These are phyloP conservation scores for Blera fallax DNA, from an alignment of 2,888 invertebrate genomes.

Conservation along the genomic window DNA sequence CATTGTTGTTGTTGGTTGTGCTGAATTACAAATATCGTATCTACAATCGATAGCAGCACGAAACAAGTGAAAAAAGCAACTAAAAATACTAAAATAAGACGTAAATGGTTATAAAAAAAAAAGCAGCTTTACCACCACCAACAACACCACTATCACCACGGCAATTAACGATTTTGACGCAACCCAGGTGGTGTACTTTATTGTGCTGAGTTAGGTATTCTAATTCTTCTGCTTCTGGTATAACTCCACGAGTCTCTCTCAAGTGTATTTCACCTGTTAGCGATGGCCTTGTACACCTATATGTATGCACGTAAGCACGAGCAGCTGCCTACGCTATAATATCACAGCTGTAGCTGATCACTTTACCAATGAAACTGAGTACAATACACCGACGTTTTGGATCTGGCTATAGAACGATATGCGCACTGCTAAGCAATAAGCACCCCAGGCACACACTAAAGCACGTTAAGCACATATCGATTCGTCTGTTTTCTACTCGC, in stretches of 20 bases:
- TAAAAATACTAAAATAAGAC: neutral
- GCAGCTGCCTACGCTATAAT: conserved; percentile 16
- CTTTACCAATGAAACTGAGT: conserved; percentile 31
- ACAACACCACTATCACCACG: neutral
- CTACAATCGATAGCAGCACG: neutral
- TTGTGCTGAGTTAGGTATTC: neutral
- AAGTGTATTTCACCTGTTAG: conserved; percentile 16
- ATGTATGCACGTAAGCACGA: no score
- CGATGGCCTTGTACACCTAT: conserved; percentile 38
- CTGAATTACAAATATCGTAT: neutral
- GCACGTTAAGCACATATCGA: neutral
- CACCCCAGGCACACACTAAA: conserved; percentile 5
- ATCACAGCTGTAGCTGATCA: conserved; percentile 29
- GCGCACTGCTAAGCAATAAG: conserved; percentile 21
- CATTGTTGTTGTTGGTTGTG: conserved; percentile 2
- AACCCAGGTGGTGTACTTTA: neutral
- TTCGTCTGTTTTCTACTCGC: conserved; percentile 1
- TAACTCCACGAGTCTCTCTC: conserved; percentile 9
- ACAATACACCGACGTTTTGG: conserved; percentile 46
- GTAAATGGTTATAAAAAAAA: neutral
- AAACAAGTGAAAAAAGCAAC: no score
- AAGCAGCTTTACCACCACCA: no score
- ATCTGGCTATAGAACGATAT: conserved; percentile 35
- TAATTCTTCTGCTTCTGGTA: neutral
- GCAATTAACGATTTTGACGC: no score